Evolutionary conservation across 1,140 invertebrate genomes (phyloP).

Genomic region (Batillaria attramentaria): DNA sequence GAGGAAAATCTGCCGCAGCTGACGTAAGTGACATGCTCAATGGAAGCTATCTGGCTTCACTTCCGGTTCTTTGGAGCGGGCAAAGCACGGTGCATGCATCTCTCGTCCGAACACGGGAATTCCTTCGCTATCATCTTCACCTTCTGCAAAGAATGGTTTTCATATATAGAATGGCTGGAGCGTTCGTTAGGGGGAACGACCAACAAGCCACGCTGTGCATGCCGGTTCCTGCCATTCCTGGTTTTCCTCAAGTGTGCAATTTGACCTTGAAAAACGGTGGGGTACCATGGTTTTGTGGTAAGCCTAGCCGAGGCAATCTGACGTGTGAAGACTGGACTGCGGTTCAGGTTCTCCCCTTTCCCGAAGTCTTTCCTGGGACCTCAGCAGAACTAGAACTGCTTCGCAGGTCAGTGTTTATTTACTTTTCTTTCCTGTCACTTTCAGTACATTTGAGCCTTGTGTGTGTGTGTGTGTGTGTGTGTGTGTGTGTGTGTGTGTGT

Average conservation of each 20-base stretch:
- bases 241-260: constrained; percentile 19
- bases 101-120: constrained; percentile 14
- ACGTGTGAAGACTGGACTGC: constrained; percentile 12
- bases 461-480: too few relatives aligned
- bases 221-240: constrained; percentile 2
- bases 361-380: too few relatives aligned
- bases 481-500: too few relatives aligned
- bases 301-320: neutral
- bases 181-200: neutral
- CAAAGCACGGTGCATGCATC: neutral
- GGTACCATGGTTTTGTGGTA: constrained; percentile 24
- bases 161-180: neutral
- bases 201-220: neutral
- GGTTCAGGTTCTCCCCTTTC: too few relatives aligned
- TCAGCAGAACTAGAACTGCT: too few relatives aligned
- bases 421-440: too few relatives aligned
- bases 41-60: constrained; percentile 11
- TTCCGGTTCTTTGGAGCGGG: constrained; percentile 22
- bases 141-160: neutral
- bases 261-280: constrained; percentile 21
- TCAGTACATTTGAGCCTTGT: too few relatives aligned
- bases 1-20: neutral
- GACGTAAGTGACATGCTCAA: constrained; percentile 20
- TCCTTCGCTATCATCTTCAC: neutral
- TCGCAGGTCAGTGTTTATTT: too few relatives aligned